Evolutionary conservation across 1,140 invertebrate species (phyloP).

Genomic region (Papilio polytes): DNA sequence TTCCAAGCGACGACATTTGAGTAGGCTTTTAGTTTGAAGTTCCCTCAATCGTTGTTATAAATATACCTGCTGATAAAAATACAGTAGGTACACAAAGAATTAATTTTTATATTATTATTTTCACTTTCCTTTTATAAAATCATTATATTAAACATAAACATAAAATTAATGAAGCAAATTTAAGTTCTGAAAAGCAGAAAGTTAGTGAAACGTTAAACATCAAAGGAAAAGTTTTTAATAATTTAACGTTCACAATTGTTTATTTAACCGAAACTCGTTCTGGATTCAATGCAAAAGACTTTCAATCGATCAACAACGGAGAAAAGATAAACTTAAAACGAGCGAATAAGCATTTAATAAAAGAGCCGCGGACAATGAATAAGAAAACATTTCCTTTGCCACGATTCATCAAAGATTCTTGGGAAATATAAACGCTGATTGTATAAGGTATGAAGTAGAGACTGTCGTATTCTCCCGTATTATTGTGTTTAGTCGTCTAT

Average conservation of each 20-base stretch:
- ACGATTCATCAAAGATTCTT: constrained; percentile 40
- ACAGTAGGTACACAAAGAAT: not conserved
- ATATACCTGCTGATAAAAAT: not conserved
- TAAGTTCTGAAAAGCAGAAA: not conserved
- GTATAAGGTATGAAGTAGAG: constrained; percentile 41
- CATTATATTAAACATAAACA: not conserved
- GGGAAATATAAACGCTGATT: constrained; percentile 33
- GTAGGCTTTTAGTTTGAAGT: not conserved
- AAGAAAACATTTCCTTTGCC: constrained; percentile 11
- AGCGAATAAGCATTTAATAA: constrained; percentile 29
- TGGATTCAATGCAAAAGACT: not conserved
- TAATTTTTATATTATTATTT: not conserved
- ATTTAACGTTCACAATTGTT: not conserved
- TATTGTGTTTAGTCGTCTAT: constrained; percentile 46
- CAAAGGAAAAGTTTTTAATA: constrained; percentile 18
- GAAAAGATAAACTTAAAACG: constrained; percentile 26
- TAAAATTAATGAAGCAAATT: not conserved
- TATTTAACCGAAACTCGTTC: constrained; percentile 8
- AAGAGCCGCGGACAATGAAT: constrained; percentile 20
- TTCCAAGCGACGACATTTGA: not conserved
- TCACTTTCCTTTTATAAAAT: not conserved
- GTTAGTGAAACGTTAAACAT: not conserved
- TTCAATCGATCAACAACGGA: constrained; percentile 10
- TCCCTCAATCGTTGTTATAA: not conserved
- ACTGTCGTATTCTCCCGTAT: constrained; percentile 35